Evolutionary conservation across 2,113 vertebrate species (phyloP).

Genomic region (Semicossyphus pulcher): DNA sequence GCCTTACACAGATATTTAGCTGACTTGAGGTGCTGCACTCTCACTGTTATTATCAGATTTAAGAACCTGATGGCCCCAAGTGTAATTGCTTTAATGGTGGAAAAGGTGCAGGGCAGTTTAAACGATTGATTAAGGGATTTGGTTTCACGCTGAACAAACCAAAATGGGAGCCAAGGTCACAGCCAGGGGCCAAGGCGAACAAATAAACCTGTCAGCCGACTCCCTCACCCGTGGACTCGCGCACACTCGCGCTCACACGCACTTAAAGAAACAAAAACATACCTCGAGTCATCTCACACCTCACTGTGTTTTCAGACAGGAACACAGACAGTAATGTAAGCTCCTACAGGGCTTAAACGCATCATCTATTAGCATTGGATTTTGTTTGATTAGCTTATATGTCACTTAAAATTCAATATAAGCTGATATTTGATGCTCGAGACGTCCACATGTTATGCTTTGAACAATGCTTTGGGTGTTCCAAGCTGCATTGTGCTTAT

Average conservation of each 20-base stretch:
- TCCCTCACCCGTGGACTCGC: constrained; percentile 32
- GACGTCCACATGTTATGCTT: neutral
- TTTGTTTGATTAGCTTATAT: neutral
- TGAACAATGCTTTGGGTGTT: neutral
- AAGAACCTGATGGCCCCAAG: constrained; percentile 57
- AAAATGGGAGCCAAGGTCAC: constrained; percentile 67
- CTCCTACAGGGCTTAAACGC: neutral
- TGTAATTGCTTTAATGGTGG: constrained; percentile 75
- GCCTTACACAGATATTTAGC: neutral
- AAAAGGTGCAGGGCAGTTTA: constrained; percentile 64
- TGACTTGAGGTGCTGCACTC: neutral
- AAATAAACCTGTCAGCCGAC: constrained; percentile 71
- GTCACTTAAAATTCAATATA: neutral
- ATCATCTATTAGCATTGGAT: neutral
- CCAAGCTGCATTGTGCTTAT: neutral
- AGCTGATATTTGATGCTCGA: no score
- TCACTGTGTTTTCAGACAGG: constrained; percentile 19
- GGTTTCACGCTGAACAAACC: constrained; percentile 79
- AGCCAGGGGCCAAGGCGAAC: constrained; percentile 74
- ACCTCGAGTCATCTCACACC: constrained; percentile 26
- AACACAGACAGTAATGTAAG: neutral
- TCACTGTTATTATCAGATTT: constrained; percentile 51
- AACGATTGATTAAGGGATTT: constrained; percentile 82
- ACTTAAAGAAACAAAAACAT: constrained; percentile 44
- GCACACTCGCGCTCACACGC: constrained; percentile 39